These are phyloP conservation scores for Troilus luridus DNA, from an alignment of 2,888 invertebrate species.

Conservation along the genomic window DNA sequence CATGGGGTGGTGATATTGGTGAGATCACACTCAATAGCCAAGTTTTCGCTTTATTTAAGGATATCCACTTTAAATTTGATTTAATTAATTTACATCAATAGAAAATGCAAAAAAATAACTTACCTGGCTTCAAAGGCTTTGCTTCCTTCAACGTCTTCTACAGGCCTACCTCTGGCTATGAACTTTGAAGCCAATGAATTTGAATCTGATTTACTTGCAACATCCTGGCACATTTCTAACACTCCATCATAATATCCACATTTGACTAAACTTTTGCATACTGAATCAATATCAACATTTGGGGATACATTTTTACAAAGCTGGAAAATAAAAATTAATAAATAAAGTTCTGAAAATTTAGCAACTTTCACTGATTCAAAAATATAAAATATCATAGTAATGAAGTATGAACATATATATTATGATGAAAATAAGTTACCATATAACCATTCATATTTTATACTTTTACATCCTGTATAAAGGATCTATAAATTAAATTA, in stretches of 20 bases:
- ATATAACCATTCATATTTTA: too few species aligned
- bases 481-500: too few species aligned
- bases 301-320: conserved; percentile 92
- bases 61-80: too few species aligned
- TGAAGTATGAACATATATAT: too few species aligned
- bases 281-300: conserved; percentile 85
- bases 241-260: conserved; percentile 90
- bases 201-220: conserved; percentile 90
- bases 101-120: neutral
- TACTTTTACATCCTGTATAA: too few species aligned
- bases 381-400: too few species aligned
- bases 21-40: too few species aligned
- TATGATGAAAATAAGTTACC: too few species aligned
- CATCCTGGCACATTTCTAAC: conserved; percentile 87
- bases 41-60: too few species aligned
- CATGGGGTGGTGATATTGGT: too few species aligned
- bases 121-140: conserved; percentile 79
- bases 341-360: neutral
- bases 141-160: conserved; percentile 87
- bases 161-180: conserved; percentile 83
- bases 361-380: neutral
- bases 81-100: conserved; percentile 17
- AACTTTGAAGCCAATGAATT: conserved; percentile 89
- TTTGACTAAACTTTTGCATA: conserved; percentile 87
- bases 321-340: conserved; percentile 69